Evolutionary conservation across 1,140 invertebrate species (phyloP).

Genomic region (Berghia stephanieae): DNA sequence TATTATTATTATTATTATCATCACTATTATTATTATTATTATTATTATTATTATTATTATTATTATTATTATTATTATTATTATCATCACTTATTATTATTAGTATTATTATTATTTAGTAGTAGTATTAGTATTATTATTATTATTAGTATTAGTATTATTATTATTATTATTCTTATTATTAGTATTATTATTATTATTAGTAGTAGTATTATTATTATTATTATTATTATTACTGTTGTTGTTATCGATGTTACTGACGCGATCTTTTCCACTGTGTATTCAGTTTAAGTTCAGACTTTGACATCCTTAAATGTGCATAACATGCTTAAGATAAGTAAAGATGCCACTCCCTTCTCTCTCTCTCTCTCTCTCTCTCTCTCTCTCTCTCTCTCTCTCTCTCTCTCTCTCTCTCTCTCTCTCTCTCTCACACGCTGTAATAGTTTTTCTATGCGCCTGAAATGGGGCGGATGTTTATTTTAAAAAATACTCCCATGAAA

Average conservation of each 20-base stretch:
- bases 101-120: slow-evolving; percentile 1
- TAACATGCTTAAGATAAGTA: too few relatives aligned
- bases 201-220: background rate
- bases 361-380: background rate
- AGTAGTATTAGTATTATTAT: background rate
- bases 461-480: too few relatives aligned
- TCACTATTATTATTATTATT: slow-evolving; percentile 5
- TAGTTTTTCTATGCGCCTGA: too few relatives aligned
- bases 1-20: background rate
- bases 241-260: background rate
- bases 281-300: too few relatives aligned
- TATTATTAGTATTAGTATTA: background rate
- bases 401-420: too few relatives aligned
- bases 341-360: background rate
- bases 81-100: background rate
- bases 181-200: background rate
- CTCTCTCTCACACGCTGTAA: too few relatives aligned
- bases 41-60: background rate
- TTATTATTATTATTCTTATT: background rate
- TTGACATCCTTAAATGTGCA: too few relatives aligned
- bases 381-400: background rate
- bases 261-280: background rate
- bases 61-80: slow-evolving; percentile 5
- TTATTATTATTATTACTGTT: background rate
- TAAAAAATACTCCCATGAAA: too few relatives aligned